Evolutionary conservation across 2,797 vertebrate genomes (phyloP), one percentile per base, ranked within the genome.

Genomic region (Cynodonichthys magdalenae): DNA sequence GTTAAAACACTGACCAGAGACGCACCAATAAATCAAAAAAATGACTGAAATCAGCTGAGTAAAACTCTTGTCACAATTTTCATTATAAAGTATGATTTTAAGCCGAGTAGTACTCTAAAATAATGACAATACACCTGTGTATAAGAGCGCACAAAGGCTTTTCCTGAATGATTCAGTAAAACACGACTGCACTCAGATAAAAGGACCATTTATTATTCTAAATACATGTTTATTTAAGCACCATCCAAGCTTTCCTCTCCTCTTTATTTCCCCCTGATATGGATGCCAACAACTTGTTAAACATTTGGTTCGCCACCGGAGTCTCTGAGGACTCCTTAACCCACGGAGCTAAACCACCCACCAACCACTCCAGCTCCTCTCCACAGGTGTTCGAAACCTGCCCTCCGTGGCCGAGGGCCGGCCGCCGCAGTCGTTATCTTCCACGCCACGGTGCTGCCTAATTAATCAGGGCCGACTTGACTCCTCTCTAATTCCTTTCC

Each of bases 391-490:
- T 87, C 70, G 9, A 34, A 50, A 9, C 7, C 6, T 53, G 76
- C 61, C 75, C 44, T 11, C 75, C 61, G 79, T 74, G 81, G 73
- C 80, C 56, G 14, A 82, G 73, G 81, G 66, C 80, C 63, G 80
- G 66, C 80, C 63, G 66, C 77, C 81, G n/a, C 57, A 85, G 71
- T 71, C 53, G 84, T 91, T 90, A 91, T 90, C 84, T 89, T 24
- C 83, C 69, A 67, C 75, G 79, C 60, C 52, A 72, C 71, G 76
- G 79, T 83, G 67, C 82, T 80, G 83, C 63, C 83, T 88, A 85
- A 90, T 90, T 89, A 89, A 79, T 78, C 44, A 19, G 71, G 75
- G 86, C 74, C 84, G 84, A 90, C 88, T 87, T 87, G 66, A 86
- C 80, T 82, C 52, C 83, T 73, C 81, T 81, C 69, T 17, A 54